Percentiles rank a stretch among this genome's conserved stretches.
These are phyloP conservation scores for Bungarus multicinctus DNA, from an alignment of 2,113 vertebrate species.

Conservation along the genomic window DNA sequence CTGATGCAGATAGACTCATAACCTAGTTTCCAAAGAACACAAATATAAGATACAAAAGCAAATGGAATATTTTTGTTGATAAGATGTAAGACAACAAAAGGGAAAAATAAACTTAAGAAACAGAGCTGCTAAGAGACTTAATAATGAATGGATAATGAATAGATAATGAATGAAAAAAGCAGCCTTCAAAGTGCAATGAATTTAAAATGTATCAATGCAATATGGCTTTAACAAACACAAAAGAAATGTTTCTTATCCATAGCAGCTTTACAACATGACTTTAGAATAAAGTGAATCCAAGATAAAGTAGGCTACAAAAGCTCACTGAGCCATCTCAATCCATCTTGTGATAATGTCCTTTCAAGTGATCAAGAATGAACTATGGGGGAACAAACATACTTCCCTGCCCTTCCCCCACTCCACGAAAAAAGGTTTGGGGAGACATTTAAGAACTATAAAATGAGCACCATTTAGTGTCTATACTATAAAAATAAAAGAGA, in stretches of 20 bases:
- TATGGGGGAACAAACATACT: conserved; percentile 22
- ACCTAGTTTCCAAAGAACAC: conserved; percentile 24
- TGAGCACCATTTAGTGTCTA: conserved; percentile 11
- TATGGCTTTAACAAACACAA: conserved; percentile 27
- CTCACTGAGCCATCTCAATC: conserved; percentile 34
- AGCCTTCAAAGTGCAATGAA: conserved; percentile 35
- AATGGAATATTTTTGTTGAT: conserved; percentile 8
- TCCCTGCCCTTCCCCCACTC: neutral
- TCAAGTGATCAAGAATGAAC: conserved; percentile 50
- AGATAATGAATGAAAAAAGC: neutral
- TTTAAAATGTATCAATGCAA: conserved; percentile 46
- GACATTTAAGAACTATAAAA: neutral
- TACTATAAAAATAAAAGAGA: neutral
- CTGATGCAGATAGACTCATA: neutral
- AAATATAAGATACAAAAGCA: conserved; percentile 4
- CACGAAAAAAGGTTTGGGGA: neutral
- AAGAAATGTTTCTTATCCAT: conserved; percentile 34
- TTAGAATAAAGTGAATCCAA: conserved; percentile 51
- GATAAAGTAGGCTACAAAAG: conserved; percentile 37
- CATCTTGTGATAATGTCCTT: conserved; percentile 44
- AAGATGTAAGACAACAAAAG: neutral
- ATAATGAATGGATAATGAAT: conserved; percentile 13
- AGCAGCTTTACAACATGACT: conserved; percentile 42
- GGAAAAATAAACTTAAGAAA: neutral
- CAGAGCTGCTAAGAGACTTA: neutral